phyloP scores from a whole-genome alignment of 2,797 vertebrate species.

The Leucoraja ocellata region DNA sequence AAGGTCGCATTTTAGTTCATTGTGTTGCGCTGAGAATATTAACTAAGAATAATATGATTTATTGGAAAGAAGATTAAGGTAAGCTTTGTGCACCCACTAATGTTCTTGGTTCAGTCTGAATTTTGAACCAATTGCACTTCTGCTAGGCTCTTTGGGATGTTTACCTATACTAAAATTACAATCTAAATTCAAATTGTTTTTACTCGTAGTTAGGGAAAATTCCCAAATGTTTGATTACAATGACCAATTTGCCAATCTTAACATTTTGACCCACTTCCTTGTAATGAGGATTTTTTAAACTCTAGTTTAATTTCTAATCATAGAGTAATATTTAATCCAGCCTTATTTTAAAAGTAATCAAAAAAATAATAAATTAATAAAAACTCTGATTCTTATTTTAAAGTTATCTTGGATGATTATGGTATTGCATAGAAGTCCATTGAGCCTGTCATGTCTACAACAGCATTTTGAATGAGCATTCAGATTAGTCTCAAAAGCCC shows the following conservation, averaged over 20 bases:
- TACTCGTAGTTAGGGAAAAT: too few relatives aligned
- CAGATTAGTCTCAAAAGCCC: not conserved
- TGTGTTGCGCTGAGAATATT: not conserved
- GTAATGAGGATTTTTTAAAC: not conserved
- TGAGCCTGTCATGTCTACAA: not conserved
- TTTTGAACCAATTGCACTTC: not conserved
- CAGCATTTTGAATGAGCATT: not conserved
- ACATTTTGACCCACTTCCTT: not conserved
- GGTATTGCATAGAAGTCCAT: not conserved
- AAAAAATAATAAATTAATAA: not conserved
- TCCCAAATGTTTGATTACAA: not conserved
- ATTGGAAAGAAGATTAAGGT: slow-evolving; percentile 3
- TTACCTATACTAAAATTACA: not conserved
- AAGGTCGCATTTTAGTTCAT: not conserved
- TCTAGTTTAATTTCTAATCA: not conserved
- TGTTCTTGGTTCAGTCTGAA: not conserved
- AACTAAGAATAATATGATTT: not conserved
- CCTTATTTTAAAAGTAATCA: not conserved
- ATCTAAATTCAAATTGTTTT: not conserved
- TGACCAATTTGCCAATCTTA: not conserved
- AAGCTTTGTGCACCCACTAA: not conserved
- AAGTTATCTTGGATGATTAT: not conserved
- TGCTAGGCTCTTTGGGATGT: not conserved
- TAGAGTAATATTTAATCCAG: not conserved
- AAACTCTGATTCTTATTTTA: not conserved